Evolutionary conservation across 2,797 vertebrate species (phyloP).

Genomic region (Acrossocheilus wenchowensis): DNA sequence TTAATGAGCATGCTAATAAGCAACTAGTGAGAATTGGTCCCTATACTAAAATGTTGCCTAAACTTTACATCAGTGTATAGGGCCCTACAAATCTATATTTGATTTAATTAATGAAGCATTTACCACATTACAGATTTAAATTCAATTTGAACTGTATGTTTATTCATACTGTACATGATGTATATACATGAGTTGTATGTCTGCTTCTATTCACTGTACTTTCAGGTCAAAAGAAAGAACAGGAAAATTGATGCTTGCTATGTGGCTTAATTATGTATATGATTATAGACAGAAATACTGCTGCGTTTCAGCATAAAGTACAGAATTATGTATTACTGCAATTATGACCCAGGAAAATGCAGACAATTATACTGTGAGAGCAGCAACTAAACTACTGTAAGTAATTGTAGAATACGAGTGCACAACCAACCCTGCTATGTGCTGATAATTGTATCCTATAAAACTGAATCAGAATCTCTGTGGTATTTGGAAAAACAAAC

Average conservation of each 20-base stretch:
- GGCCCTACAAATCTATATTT: background rate
- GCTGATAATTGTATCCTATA: background rate
- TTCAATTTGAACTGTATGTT: background rate
- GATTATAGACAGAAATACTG: background rate
- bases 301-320: background rate
- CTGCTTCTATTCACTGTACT: background rate
- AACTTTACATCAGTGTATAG: background rate
- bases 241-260: background rate
- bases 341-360: background rate
- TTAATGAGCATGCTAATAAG: too few relatives aligned
- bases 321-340: background rate
- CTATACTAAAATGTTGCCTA: too few relatives aligned
- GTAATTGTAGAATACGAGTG: background rate
- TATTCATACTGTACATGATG: background rate
- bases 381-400: background rate
- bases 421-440: background rate
- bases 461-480: background rate
- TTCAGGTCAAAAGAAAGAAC: slow-evolving; percentile 2
- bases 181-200: background rate
- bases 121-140: background rate
- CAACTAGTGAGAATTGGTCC: too few relatives aligned
- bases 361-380: background rate
- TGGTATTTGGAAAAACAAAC: background rate
- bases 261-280: background rate
- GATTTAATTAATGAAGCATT: background rate